Conservation (phyloP, 2,888 invertebrate species). For the Galerucella calmariensis region DNA sequence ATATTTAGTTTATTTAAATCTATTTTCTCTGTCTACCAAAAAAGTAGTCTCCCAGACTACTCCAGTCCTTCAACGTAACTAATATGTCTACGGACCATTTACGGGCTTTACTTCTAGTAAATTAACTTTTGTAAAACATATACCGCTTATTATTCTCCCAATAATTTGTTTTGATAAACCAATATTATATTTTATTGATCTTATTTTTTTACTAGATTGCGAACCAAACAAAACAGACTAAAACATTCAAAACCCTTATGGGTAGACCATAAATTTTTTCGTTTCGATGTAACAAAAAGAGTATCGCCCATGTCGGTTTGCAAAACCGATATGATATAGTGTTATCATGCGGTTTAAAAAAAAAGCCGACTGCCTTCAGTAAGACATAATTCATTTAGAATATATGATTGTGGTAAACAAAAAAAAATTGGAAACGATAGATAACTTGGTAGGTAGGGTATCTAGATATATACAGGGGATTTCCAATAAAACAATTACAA, state of each 20-base stretch:
- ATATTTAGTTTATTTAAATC: no score
- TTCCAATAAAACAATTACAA: neutral
- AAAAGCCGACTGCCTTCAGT: constrained; percentile 16
- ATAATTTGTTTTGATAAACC: neutral
- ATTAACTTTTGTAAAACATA: no score
- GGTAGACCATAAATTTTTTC: constrained; percentile 28
- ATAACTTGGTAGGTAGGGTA: neutral
- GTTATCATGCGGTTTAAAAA: constrained; percentile 23
- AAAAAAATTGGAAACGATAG: neutral
- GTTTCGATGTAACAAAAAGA: constrained; percentile 21
- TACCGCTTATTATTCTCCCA: neutral
- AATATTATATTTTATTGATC: neutral
- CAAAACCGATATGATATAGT: constrained; percentile 28
- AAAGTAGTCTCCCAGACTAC: no score
- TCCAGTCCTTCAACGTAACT: no score
- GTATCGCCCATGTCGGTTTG: constrained; percentile 23
- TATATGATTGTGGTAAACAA: neutral
- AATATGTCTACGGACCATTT: no score
- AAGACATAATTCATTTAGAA: constrained; percentile 7
- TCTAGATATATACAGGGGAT: neutral
- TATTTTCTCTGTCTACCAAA: no score
- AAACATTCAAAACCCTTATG: constrained; percentile 11
- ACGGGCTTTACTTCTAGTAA: no score
- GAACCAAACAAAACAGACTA: neutral
- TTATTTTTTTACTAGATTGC: neutral